phyloP scores from a whole-genome alignment of 2,113 vertebrate genomes.

The Taurulus bubalis region DNA sequence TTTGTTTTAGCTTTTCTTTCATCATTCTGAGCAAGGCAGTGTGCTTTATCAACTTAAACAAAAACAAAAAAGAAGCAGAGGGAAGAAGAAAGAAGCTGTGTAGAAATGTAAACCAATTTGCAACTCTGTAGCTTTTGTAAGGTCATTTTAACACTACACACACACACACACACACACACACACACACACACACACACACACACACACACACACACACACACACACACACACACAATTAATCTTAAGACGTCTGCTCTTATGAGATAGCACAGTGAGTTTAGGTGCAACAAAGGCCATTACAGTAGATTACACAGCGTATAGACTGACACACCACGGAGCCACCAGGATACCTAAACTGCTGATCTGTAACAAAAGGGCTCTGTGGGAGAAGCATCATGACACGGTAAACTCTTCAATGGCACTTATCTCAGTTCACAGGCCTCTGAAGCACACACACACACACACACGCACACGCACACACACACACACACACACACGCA shows the following conservation, averaged over 20 bases:
- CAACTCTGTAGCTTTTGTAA: not conserved
- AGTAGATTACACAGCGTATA: slow-evolving; percentile 31
- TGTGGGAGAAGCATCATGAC: slow-evolving; percentile 52
- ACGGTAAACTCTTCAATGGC: slow-evolving; percentile 47
- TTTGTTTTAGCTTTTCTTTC: slow-evolving; percentile 24
- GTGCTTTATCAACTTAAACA: slow-evolving; percentile 8
- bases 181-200: not conserved
- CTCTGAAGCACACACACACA: slow-evolving; percentile 27
- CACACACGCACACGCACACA: slow-evolving; percentile 25
- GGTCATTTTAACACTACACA: not conserved
- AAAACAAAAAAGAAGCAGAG: not conserved
- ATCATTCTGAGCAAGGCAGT: slow-evolving; percentile 6
- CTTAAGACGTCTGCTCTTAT: slow-evolving; percentile 17
- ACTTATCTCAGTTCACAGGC: slow-evolving; percentile 72
- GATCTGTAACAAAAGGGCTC: slow-evolving; percentile 52
- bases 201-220: not conserved
- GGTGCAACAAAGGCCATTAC: slow-evolving; percentile 18
- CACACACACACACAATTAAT: not conserved
- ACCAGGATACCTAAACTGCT: slow-evolving; percentile 45
- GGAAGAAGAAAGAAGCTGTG: not conserved
- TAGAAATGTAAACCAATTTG: slow-evolving; percentile 12
- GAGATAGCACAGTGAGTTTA: slow-evolving; percentile 12
- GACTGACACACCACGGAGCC: slow-evolving; percentile 35
- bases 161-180: not conserved
- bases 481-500: slow-evolving; percentile 33